These are phyloP conservation scores for Nesogale talazaci DNA, from an alignment of 2,113 vertebrate species.

Conservation along the genomic window DNA sequence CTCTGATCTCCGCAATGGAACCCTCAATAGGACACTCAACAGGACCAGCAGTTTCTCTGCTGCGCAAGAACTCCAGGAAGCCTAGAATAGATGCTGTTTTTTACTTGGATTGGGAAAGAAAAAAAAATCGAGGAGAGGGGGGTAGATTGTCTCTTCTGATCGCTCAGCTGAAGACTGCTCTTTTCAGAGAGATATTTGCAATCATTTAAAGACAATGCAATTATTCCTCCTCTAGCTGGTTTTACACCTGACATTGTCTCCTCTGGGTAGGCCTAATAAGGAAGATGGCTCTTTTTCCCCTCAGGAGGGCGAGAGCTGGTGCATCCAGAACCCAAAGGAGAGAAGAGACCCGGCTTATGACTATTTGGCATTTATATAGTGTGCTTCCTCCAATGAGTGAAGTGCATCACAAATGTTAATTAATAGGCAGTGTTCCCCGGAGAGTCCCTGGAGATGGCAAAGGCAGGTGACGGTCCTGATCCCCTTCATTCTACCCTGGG, in stretches of 20 bases:
- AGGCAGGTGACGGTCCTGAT: conserved; percentile 3
- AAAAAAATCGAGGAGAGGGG: not conserved
- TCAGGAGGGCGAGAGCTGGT: not conserved
- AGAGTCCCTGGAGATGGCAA: conserved; percentile 33
- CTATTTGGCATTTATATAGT: conserved; percentile 35
- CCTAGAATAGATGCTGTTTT: not conserved
- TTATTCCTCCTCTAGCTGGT: not conserved
- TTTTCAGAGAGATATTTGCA: not conserved
- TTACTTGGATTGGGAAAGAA: not conserved
- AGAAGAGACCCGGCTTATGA: not conserved
- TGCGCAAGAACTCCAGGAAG: too few relatives aligned
- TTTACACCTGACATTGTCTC: conserved; percentile 38
- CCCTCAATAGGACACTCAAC: too few relatives aligned
- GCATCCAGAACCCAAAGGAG: conserved; percentile 37
- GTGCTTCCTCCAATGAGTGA: conserved; percentile 46
- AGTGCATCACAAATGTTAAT: conserved; percentile 62
- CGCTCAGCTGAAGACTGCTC: not conserved
- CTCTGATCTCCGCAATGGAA: too few relatives aligned
- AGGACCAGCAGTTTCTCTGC: not conserved
- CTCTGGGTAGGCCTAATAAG: conserved; percentile 31
- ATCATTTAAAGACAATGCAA: not conserved
- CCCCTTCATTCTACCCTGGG: not conserved
- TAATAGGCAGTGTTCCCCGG: conserved; percentile 60
- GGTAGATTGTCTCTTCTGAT: not conserved
- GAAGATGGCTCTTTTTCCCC: not conserved